phyloP scores from a whole-genome alignment of 1,140 invertebrate species.

The Lordiphosa stackelbergi region DNA sequence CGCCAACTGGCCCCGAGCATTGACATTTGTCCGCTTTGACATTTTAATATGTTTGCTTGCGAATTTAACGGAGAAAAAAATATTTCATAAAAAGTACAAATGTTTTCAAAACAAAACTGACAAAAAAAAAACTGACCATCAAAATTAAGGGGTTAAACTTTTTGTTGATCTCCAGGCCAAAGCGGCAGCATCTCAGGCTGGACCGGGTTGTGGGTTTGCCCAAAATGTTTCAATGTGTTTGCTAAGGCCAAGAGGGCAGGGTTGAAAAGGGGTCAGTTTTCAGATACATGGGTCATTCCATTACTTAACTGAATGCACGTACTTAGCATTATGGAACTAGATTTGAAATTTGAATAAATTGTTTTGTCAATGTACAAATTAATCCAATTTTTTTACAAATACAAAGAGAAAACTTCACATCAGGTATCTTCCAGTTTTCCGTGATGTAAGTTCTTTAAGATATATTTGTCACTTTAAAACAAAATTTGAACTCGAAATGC shows the following conservation, averaged over 20 bases:
- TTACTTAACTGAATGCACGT: no score
- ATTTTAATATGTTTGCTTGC: slow-evolving; percentile 17
- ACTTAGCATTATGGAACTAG: no score
- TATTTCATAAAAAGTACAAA: not conserved
- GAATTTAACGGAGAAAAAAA: slow-evolving; percentile 3
- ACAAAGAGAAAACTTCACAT: no score
- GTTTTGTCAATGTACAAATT: no score
- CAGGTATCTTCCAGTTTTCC: no score
- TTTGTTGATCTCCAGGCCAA: slow-evolving; percentile 10
- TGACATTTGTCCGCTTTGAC: slow-evolving; percentile 17
- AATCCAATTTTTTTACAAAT: no score
- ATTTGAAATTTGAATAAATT: no score
- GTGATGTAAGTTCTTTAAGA: no score
- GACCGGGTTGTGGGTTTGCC: not conserved
- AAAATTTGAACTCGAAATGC: no score
- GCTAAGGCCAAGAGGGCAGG: not conserved
- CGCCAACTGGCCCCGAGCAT: slow-evolving; percentile 8
- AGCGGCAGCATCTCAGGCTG: slow-evolving; percentile 6
- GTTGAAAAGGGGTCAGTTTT: not conserved
- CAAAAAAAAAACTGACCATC: slow-evolving; percentile 3
- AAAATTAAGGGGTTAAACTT: slow-evolving; percentile 12
- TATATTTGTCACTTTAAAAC: no score
- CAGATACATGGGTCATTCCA: no score
- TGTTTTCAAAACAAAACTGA: slow-evolving; percentile 1
- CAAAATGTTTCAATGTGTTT: not conserved